phyloP scores from a whole-genome alignment of 2,888 invertebrate species.

The Eledona agricola region DNA sequence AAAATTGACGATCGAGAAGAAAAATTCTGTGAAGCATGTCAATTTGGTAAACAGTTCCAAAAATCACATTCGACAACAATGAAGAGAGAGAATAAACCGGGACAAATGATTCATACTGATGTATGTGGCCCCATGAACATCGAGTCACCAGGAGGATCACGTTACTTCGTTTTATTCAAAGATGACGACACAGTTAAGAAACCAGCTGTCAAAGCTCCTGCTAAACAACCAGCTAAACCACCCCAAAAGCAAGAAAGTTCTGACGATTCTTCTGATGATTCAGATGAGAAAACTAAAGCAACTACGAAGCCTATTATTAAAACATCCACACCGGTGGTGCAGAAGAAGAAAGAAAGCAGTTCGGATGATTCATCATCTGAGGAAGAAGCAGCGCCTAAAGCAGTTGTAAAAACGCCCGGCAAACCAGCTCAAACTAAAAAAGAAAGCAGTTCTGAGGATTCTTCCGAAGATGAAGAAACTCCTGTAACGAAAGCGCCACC shows the following conservation, averaged over 20 bases:
- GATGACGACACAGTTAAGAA: slow-evolving; percentile 29
- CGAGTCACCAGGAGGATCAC: no score
- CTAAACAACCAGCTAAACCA: slow-evolving; percentile 38
- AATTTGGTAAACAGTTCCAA: no score
- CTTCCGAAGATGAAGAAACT: slow-evolving; percentile 36
- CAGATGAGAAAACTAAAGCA: slow-evolving; percentile 50
- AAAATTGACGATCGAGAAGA: no score
- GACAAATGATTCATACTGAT: no score
- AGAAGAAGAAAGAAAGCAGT: slow-evolving; percentile 44
- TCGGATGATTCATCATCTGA: slow-evolving; percentile 50
- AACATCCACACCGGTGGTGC: slow-evolving; percentile 39
- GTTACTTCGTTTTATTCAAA: no score
- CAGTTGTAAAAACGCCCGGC: slow-evolving; percentile 7
- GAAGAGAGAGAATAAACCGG: no score
- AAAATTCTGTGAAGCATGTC: no score
- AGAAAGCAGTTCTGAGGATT: slow-evolving; percentile 22
- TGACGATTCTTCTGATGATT: slow-evolving; percentile 42
- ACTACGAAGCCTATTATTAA: slow-evolving; percentile 43
- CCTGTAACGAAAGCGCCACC: slow-evolving; percentile 26
- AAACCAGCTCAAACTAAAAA: slow-evolving; percentile 3
- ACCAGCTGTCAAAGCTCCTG: slow-evolving; percentile 31
- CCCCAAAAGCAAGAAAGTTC: slow-evolving; percentile 41
- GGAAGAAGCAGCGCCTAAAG: slow-evolving; percentile 34
- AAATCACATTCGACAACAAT: no score
- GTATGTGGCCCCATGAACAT: no score